Conservation (phyloP, 2,888 invertebrate genomes). For the Napeogenes inachia region DNA sequence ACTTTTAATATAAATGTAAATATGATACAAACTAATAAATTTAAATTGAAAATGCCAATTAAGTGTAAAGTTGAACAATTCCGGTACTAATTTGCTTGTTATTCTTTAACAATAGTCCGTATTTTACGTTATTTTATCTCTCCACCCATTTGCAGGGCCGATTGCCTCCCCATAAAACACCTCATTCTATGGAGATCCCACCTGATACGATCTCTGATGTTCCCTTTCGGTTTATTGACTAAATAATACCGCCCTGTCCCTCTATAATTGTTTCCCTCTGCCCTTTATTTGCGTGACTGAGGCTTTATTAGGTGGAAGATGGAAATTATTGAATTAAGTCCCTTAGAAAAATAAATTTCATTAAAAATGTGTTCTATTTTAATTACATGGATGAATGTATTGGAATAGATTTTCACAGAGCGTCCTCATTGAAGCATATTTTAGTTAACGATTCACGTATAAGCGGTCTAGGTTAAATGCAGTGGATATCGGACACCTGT, state of each 20-base stretch:
- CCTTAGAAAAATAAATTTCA: constrained; percentile 12
- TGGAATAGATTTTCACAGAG: constrained; percentile 26
- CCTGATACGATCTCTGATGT: constrained; percentile 47
- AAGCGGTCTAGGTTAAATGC: constrained; percentile 42
- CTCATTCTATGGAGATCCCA: constrained; percentile 49
- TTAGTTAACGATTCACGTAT: constrained; percentile 52
- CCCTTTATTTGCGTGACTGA: constrained; percentile 44
- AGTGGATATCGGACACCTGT: constrained; percentile 52
- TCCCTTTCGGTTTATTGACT: constrained; percentile 47
- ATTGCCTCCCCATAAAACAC: constrained; percentile 54
- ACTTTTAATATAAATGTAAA: neutral
- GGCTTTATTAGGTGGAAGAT: constrained; percentile 44
- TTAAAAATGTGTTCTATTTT: neutral
- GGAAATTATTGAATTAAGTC: constrained; percentile 28
- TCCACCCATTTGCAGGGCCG: constrained; percentile 38
- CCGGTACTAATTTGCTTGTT: constrained; percentile 21
- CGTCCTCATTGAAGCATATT: constrained; percentile 34
- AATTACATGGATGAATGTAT: neutral
- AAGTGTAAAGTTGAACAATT: constrained; percentile 9
- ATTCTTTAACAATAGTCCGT: constrained; percentile 25
- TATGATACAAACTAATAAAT: neutral
- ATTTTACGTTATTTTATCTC: constrained; percentile 32
- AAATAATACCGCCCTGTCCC: constrained; percentile 42
- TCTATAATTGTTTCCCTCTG: constrained; percentile 46
- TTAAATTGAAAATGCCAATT: constrained; percentile 1